Percentiles rank a stretch among this genome's conserved stretches.
phyloP scores from a whole-genome alignment of 2,888 invertebrate species.

The Heliconius sara region DNA sequence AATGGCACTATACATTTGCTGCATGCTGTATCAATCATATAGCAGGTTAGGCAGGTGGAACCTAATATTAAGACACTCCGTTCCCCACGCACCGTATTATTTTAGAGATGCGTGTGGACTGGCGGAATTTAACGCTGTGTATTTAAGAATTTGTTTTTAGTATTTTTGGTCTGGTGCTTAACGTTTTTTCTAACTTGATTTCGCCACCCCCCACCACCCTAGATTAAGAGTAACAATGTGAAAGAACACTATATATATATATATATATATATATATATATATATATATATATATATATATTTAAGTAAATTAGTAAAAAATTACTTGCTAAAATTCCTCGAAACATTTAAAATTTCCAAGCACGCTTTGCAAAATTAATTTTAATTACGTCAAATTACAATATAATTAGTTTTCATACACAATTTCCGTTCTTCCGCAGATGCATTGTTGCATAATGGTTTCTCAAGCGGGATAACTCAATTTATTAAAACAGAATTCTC shows the following conservation, averaged over 20 bases:
- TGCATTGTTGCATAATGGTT: conserved; percentile 31
- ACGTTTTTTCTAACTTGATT: too few relatives aligned
- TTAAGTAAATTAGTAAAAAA: not conserved
- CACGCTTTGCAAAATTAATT: conserved; percentile 14
- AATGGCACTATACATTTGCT: not conserved
- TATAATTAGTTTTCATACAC: conserved; percentile 10
- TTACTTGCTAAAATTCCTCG: not conserved
- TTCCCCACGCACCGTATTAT: not conserved
- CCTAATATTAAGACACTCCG: not conserved
- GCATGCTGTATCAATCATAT: too few relatives aligned
- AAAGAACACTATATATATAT: not conserved
- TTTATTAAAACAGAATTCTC: conserved; percentile 17
- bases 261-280: not conserved
- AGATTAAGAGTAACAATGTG: too few relatives aligned
- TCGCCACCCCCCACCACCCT: too few relatives aligned
- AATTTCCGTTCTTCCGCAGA: conserved; percentile 16
- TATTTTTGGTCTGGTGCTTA: too few relatives aligned
- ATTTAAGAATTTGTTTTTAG: not conserved
- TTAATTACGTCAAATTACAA: conserved; percentile 6
- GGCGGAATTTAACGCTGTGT: not conserved
- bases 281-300: too few relatives aligned
- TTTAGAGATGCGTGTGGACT: too few relatives aligned
- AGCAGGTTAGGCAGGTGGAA: too few relatives aligned
- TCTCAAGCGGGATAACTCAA: conserved; percentile 16
- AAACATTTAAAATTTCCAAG: not conserved